Evolutionary conservation across 2,888 invertebrate genomes (phyloP).

Genomic region (Meteorus colon): DNA sequence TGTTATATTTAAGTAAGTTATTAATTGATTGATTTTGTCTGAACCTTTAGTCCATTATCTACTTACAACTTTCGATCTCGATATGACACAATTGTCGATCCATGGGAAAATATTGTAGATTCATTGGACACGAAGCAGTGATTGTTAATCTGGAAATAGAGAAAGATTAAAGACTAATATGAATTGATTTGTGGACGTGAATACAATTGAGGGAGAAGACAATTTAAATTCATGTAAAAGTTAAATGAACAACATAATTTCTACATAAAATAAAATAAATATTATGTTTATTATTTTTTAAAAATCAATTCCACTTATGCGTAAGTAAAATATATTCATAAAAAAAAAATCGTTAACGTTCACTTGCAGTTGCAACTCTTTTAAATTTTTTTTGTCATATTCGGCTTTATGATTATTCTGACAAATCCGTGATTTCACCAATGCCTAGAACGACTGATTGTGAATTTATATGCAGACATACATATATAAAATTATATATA

Average conservation of each 20-base stretch:
- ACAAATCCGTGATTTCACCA: neutral
- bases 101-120: constrained; percentile 97
- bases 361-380: too few relatives aligned
- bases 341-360: too few relatives aligned
- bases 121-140: constrained; percentile 97
- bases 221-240: too few relatives aligned
- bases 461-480: neutral
- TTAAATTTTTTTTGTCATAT: too few relatives aligned
- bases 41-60: constrained; percentile 62
- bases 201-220: too few relatives aligned
- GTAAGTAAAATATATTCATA: too few relatives aligned
- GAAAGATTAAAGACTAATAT: constrained; percentile 36
- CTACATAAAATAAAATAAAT: too few relatives aligned
- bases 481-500: neutral
- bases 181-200: neutral
- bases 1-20: neutral
- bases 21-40: constrained; percentile 9
- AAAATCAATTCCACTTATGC: too few relatives aligned
- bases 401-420: too few relatives aligned
- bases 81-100: constrained; percentile 95
- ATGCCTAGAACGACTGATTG: neutral
- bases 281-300: too few relatives aligned
- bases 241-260: too few relatives aligned
- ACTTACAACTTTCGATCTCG: constrained; percentile 99
- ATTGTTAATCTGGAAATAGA: constrained; percentile 87